Base-by-base conservation (phyloP, 2,797 vertebrate genomes). In the Schizothorax lantsangensis region DNA sequence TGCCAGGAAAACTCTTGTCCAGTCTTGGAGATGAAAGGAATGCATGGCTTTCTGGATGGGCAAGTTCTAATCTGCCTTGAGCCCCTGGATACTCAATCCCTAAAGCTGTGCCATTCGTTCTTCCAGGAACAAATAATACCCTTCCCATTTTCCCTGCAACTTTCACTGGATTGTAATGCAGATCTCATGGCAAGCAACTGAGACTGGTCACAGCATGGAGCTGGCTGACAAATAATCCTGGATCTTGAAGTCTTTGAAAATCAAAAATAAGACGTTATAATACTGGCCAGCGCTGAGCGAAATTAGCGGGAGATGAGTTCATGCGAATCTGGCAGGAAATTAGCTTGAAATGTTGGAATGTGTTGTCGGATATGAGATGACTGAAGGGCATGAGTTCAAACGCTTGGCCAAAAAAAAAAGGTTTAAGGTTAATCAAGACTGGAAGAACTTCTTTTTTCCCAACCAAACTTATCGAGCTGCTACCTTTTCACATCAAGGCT, bases 151-250 rank as follows among this genome's bases (percentile, higher is more conserved):
- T 93, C 93, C 92, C 92, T 90, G 92, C 93, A 94, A 94, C 92
- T 93, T 95, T 93, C 90, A 91, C 84, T 92, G 94, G 95, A 95
- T 95, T 96, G 95, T 93, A 94, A 92, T 93, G 94, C 92, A 94
- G 94, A 95, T 94, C 93, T 94, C 82, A 84, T 49, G 86, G 91
- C 89, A 87, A 91, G 87, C 93, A 91, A 87, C 79, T 84, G 92
- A 92, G 93, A 94, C 90, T 6, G 43, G 79, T 86, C 91, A 92
- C 91, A 94, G 94, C 91, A 90, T 86, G 91, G 89, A 91, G 88
- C 89, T 86, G 92, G 92, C 92, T 89, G 89, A 90, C 87, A 88
- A 93, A 93, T 90, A 92, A 91, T 89, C 84, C 90, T 88, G 91
- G 87, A 93, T 92, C 92, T 88, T 87, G 89, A 88, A 93, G 92